Evolutionary conservation across 2,797 vertebrate species (phyloP).

Genomic region (Anabacerthia variegaticeps): DNA sequence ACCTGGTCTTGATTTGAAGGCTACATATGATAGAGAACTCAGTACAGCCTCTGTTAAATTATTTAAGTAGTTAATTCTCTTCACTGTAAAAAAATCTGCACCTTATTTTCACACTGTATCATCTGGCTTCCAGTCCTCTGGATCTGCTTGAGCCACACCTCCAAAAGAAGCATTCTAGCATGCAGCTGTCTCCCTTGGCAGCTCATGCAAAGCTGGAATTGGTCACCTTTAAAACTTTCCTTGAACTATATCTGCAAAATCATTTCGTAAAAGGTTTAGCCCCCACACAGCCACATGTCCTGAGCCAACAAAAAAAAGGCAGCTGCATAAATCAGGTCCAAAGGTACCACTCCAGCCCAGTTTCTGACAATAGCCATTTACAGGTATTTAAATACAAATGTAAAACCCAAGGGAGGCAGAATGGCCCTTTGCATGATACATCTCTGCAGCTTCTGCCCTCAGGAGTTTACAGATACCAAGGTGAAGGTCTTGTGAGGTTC

Average conservation of each 20-base stretch:
- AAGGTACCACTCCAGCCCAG: not conserved
- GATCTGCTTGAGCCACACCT: not conserved
- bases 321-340: not conserved
- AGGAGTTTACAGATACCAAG: not conserved
- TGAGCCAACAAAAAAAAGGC: not conserved
- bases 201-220: not conserved
- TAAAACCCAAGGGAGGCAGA: not conserved
- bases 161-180: not conserved
- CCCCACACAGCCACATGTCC: not conserved
- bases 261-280: not conserved
- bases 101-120: not conserved
- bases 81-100: slow-evolving; percentile 19
- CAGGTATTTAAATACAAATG: not conserved
- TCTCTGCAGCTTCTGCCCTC: not conserved
- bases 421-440: not conserved
- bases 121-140: not conserved
- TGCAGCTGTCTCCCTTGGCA: not conserved
- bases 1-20: slow-evolving; percentile 35
- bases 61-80: slow-evolving; percentile 38
- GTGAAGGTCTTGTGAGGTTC: not conserved
- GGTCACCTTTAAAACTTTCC: not conserved
- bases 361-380: not conserved
- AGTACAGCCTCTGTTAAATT: not conserved
- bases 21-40: not conserved
- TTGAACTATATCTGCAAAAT: not conserved